A percentile compares a stretch with the other conserved stretches of the same genome.
Conservation (phyloP, 2,797 vertebrate species). For the Syndactyla subalaris region DNA sequence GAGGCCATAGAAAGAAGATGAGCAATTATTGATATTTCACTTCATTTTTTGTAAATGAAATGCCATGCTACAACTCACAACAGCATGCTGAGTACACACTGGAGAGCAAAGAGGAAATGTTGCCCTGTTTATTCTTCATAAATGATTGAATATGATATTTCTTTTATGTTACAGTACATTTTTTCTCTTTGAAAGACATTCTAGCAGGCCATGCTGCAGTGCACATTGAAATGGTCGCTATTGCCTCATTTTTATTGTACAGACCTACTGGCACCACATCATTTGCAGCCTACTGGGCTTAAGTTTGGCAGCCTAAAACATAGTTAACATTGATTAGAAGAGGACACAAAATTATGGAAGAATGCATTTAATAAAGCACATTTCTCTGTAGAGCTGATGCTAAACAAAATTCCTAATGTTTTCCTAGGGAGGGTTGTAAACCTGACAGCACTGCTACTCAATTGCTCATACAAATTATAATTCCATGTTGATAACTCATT, state of each 20-base stretch:
- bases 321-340: not conserved
- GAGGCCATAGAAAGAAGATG: conserved; percentile 8
- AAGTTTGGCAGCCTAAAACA: not conserved
- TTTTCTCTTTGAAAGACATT: not conserved
- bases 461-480: not conserved
- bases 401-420: not conserved
- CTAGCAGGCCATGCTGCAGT: not conserved
- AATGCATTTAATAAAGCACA: not conserved
- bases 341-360: not conserved
- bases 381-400: not conserved
- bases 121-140: conserved; percentile 46
- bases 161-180: not conserved
- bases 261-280: not conserved
- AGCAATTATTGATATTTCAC: conserved; percentile 33
- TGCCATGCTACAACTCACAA: not conserved
- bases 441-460: not conserved
- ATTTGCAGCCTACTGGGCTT: not conserved
- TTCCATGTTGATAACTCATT: not conserved
- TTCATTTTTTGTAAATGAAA: conserved; percentile 34
- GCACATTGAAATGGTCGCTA: not conserved
- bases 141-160: not conserved
- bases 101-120: not conserved
- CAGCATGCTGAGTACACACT: not conserved
- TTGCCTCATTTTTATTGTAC: not conserved
- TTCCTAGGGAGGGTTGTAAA: not conserved